Evolutionary conservation across 2,888 invertebrate species (phyloP), one percentile per base, ranked within the genome.

Genomic region (Arctia plantaginis): DNA sequence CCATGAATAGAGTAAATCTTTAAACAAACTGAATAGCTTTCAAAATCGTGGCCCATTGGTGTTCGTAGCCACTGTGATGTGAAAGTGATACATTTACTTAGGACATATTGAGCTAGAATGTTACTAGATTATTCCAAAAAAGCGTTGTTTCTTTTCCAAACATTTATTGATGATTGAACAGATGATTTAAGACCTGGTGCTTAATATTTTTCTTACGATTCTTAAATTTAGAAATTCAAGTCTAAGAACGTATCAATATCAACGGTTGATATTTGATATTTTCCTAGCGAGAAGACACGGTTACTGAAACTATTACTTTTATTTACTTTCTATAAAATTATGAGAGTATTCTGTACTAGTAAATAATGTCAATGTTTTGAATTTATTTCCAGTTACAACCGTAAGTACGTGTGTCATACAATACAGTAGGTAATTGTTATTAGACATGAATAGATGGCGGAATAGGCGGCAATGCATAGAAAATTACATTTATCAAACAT

Each of bases 191-290:
- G 23, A 33, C 10, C 6, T 33, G 20, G 1, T 6, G 23, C 23
- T 35, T 39, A 23, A 12, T 39, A 66, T 66, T 39, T 35, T 39
- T 35, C 65, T 39, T n/a, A 66, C 65, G 39, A 35, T 39, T 66
- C 65, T 39, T 66, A 66, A 35, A 35, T n/a, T 13, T 13, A 33
- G 64, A 30, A 39, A 66, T 39, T 39, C 39, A 74, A 80, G 66
- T 71, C 69, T 66, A 72, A 71, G 71, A 76, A 78, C 62, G 18
- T 62, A 62, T 62, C 62, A 62, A 62, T 20, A 27, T 62, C 30
- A 62, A 27, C 15, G 15, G 27, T 59, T 59, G 30, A 27, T 30
- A 30, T 62, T 62, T 62, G 30, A 62, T 15, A 15, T 30, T 30
- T 62, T 62, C 8, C 18, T 62, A 30, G 62, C 30, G 18, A 18